phyloP scores from a whole-genome alignment of 2,113 vertebrate genomes.

The Aythya baeri region DNA sequence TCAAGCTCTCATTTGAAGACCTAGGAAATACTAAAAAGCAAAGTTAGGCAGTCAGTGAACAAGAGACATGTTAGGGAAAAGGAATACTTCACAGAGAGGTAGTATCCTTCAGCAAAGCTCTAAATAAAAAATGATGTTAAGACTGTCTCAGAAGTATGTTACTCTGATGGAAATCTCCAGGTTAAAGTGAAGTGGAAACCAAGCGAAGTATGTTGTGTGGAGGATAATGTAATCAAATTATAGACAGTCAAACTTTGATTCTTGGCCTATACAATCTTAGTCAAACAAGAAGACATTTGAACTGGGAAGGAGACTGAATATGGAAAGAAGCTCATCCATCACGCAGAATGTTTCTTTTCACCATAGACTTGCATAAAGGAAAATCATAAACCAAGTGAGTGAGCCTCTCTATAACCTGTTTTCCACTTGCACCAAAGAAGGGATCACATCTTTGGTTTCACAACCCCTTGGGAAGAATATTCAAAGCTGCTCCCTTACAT shows the following conservation, averaged over 20 bases:
- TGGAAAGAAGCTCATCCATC: not conserved
- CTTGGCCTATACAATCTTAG: not conserved
- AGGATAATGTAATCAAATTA: not conserved
- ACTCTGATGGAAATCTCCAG: not conserved
- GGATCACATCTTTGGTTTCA: not conserved
- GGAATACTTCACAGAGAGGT: not conserved
- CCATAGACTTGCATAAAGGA: not conserved
- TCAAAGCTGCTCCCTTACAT: not conserved
- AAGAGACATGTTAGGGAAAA: not conserved
- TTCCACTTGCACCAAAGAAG: not conserved
- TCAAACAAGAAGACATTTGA: not conserved
- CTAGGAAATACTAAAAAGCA: not conserved
- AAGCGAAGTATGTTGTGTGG: not conserved
- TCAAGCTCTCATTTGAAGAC: conserved; percentile 3
- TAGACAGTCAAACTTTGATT: not conserved
- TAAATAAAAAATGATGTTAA: not conserved
- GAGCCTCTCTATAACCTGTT: not conserved
- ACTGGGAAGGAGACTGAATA: not conserved
- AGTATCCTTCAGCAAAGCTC: not conserved
- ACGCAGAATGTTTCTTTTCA: not conserved
- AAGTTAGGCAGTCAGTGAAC: not conserved
- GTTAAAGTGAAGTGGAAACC: not conserved
- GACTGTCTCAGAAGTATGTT: not conserved
- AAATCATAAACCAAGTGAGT: not conserved
- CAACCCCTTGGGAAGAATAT: not conserved